Base-by-base conservation (phyloP, 2,113 vertebrate species). In the Isurus oxyrinchus region DNA sequence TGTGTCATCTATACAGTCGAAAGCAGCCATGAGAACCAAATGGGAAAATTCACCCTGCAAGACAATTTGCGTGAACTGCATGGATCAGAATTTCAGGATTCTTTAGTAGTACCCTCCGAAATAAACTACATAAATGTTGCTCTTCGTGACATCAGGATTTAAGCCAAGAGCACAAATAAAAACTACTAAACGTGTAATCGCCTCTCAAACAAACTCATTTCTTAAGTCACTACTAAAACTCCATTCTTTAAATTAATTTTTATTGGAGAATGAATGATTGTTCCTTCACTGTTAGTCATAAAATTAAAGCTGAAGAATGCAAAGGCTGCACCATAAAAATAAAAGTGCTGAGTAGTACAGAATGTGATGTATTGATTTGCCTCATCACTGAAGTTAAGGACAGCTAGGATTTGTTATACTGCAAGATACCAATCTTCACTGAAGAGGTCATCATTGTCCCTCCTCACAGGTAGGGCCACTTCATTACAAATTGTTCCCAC, bases 1-100 rank as follows among this genome's bases (percentile, higher is more conserved):
- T 2, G 99, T 99, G 97, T 99, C 99, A 96, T 99, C 99, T 16
- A 99, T 98, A 96, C 99, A 99, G 98, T 99, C 99, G 96, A 99
- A 99, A 0, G 98, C 98, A 7, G 99, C 98, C 97, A 99, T 97
- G 86, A 99, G 98, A 57, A 99, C 98, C 97, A 99, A 97, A 97
- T 99, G 98, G 95, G 98, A 98, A 96, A 98, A 99, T 96, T 99
- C 99, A 95, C 99, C 99, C 99, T 99, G 97, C n/a, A 96, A 96
- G 88, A 40, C 44, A 96, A 90, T 69, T 67, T 86, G 61, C 21
- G 63, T 13, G 19, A 21, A 66, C 72, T 4, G 3, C 4, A 11
- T 72, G 49, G 13, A 49, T 53, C 67, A 95, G 14, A 35, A 14
- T 72, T 95, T 11, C 66, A 72, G 25, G 53, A 55, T 31, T 95